phyloP scores from a whole-genome alignment of 2,797 vertebrate genomes.

The Craterocephalus amniculus region DNA sequence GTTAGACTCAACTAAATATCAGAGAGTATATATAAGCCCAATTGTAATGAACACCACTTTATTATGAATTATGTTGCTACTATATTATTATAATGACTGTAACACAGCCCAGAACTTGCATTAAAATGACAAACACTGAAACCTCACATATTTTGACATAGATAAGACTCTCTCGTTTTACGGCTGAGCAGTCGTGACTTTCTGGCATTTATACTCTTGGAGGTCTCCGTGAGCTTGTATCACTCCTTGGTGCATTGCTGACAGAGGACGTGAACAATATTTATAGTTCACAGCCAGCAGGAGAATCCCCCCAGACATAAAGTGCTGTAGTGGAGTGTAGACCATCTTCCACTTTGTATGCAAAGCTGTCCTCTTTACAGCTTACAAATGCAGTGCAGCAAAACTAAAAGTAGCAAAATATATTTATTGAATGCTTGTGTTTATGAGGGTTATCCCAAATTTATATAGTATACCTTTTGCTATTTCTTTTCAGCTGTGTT shows the following conservation, averaged over 20 bases:
- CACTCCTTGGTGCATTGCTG: conserved; percentile 46
- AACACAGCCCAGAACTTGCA: conserved; percentile 2
- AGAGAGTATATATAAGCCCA: neutral
- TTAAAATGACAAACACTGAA: conserved; percentile 32
- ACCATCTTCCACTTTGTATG: conserved; percentile 68
- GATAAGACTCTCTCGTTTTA: conserved; percentile 63
- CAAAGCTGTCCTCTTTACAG: conserved; percentile 64
- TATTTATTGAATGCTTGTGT: conserved; percentile 1
- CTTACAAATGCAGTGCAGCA: conserved; percentile 41
- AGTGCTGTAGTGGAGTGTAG: conserved; percentile 51
- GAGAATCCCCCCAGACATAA: conserved; percentile 68
- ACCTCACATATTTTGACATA: conserved; percentile 51
- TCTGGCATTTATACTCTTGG: conserved; percentile 47
- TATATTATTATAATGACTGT: neutral
- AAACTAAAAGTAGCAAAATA: conserved; percentile 31
- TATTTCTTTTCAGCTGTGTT: neutral
- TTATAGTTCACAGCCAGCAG: conserved; percentile 70
- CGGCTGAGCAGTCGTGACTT: conserved; percentile 50
- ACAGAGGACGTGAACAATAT: conserved; percentile 67
- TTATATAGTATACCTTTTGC: neutral
- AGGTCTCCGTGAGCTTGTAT: conserved; percentile 59
- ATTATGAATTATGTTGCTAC: neutral
- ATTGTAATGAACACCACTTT: neutral
- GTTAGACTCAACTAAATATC: neutral
- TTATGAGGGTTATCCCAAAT: neutral